Evolutionary conservation across 2,888 invertebrate genomes (phyloP).

Genomic region (Anodontia alba): DNA sequence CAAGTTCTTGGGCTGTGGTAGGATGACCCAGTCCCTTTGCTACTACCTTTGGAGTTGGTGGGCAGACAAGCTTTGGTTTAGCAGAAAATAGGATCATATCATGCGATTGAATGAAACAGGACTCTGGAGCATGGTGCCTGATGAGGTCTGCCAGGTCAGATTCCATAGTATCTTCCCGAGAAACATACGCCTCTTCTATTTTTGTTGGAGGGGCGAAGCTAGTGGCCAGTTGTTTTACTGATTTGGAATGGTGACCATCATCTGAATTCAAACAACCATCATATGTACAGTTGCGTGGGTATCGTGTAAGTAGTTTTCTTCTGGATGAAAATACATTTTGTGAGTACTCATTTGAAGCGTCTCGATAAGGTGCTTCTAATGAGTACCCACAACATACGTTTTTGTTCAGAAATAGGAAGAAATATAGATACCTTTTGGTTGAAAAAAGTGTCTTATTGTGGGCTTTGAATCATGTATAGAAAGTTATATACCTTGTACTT

Average conservation of each 20-base stretch:
- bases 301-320: no score
- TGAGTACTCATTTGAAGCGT: no score
- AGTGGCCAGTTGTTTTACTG: constrained; percentile 19
- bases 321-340: no score
- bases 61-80: constrained; percentile 3
- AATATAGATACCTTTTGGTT: no score
- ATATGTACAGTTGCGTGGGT: not conserved
- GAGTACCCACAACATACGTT: no score
- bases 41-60: constrained; percentile 21
- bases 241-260: constrained; percentile 19
- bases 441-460: no score
- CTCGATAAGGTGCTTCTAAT: no score
- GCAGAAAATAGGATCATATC: constrained; percentile 20
- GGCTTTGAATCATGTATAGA: no score
- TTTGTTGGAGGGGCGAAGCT: constrained; percentile 11
- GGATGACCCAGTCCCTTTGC: constrained; percentile 23
- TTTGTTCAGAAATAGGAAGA: no score
- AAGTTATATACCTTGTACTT: no score
- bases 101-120: constrained; percentile 5
- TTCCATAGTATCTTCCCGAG: not conserved
- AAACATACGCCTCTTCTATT: constrained; percentile 9
- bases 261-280: constrained; percentile 9
- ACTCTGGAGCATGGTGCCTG: constrained; percentile 5
- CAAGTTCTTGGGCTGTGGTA: constrained; percentile 14
- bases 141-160: constrained; percentile 13